Evolutionary conservation across 2,888 invertebrate genomes (phyloP), one percentile per base, ranked within the genome.

Genomic region (Chrysolina oricalcia): DNA sequence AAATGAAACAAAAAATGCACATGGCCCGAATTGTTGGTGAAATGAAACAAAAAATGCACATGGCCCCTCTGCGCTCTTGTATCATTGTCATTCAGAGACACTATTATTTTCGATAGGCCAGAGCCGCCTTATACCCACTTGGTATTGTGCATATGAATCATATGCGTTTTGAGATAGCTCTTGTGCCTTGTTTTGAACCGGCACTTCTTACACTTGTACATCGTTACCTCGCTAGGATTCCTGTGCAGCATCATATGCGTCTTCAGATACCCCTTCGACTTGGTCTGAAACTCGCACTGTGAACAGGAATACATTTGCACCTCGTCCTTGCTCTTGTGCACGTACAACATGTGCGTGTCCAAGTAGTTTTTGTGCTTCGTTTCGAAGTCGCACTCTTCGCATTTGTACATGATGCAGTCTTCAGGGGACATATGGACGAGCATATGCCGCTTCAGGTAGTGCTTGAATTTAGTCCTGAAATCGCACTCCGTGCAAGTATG

Each of bases 221-320:
- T 78, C 13, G 80, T 79, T 10, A 83, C 74, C 53, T 80, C 80
- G 15, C 77, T 72, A 10, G 82, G 81, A 21, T 70, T 79, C 46
- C 77, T 74, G 43, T 83, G 82, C 8, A 81, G 71, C 68, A 81
- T 66, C 80, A 80, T 81, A 67, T 83, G 82, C 23, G 81, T 80
- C 59, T 81, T 83, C 64, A 83, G 68, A 59, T 83, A 81, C 15
- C 80, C 79, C 67, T 82, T 82, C 23, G 81, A 81, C 35, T 80
- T 80, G 6, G 82, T 82, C 21, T 81, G 76, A 41, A 81, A 82
- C 15, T 76, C 75, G 40, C 82, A 82, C 11, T 78, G 76, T 0
- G 76, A 35, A 59, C 82, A 82, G n/a, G 76, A 75, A 69, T 81
- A 76, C 73, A 80, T 75, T 35, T 79, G 76, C 6, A 81, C 77